Base-by-base conservation (phyloP, 2,113 vertebrate genomes). In the Nothocercus nigrocapillus region DNA sequence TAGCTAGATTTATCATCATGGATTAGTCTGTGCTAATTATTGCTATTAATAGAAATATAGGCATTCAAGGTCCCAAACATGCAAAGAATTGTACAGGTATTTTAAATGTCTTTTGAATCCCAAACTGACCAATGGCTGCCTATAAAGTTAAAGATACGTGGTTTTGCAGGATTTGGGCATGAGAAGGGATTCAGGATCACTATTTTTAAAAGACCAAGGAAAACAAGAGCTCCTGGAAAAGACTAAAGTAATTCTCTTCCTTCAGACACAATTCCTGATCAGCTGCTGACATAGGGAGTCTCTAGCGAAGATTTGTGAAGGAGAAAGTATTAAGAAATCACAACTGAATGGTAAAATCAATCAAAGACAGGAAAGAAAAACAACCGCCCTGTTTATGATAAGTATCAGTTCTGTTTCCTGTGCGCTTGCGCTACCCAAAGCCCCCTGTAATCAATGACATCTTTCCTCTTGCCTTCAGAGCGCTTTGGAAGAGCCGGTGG, bases 311-410 rank as follows among this genome's bases (percentile, higher is more conserved):
- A 36, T 19, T 70, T 16, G 28, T n/a, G 45, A 24, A 38, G 49
- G 54, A 80, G 40, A 87, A 82, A 62, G 47, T n/a, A 79, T 40
- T 34, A 89, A 84, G 49, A 63, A 89, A 62, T 95, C 59, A 54
- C n/a, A 89, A 82, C n/a, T 45, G 51, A 95, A 94, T 67, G 72
- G 91, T 67, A 91, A 89, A 89, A 92, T 95, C 84, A 89, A 77
- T 93, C 79, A 91, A 76, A 89, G 59, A 16, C 59, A 89, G 72
- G 79, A 82, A 95, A 85, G 72, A 70, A 80, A 80, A 85, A 27
- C n/a, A 66, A 27, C 22, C 59, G 66, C 44, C 80, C 77, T 51
- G 51, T 40, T 87, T 82, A 59, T 88, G 84, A 28, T 87, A 91
- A 69, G 75, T 38, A 63, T 82, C 89, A 67, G 76, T 66, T 66